Conservation (phyloP, 2,113 vertebrate species). For the Anas platyrhynchos region DNA sequence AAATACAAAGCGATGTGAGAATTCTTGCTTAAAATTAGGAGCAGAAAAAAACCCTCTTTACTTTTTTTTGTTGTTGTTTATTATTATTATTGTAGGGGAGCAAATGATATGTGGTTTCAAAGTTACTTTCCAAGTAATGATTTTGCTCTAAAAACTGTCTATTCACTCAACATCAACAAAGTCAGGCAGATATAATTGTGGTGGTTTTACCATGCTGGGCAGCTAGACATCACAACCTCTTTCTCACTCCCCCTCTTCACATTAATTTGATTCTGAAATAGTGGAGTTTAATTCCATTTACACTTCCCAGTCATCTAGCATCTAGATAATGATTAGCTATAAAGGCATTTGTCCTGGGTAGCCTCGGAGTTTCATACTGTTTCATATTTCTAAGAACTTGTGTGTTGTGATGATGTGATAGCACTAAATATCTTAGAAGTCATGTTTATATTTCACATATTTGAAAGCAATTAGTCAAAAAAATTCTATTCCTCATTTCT, state of each 20-base stretch:
- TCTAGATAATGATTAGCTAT: neutral
- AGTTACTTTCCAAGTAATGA: neutral
- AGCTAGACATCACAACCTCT: too few species aligned
- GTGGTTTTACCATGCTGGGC: too few species aligned
- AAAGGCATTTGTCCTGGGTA: neutral
- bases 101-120: neutral
- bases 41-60: neutral
- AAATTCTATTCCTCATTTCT: conserved; percentile 3
- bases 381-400: neutral
- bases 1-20: neutral
- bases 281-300: neutral
- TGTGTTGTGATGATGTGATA: neutral
- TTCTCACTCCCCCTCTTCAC: too few species aligned
- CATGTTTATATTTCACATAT: neutral
- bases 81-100: neutral
- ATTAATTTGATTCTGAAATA: neutral
- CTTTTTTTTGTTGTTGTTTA: neutral
- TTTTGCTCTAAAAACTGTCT: neutral
- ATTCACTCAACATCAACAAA: neutral
- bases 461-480: conserved; percentile 30
- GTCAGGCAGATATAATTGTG: neutral
- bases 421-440: neutral
- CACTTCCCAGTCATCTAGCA: neutral
- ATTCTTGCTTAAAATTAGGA: neutral
- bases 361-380: neutral